Base-by-base conservation (phyloP, 2,888 invertebrate species). In the Cetonia aurata region DNA sequence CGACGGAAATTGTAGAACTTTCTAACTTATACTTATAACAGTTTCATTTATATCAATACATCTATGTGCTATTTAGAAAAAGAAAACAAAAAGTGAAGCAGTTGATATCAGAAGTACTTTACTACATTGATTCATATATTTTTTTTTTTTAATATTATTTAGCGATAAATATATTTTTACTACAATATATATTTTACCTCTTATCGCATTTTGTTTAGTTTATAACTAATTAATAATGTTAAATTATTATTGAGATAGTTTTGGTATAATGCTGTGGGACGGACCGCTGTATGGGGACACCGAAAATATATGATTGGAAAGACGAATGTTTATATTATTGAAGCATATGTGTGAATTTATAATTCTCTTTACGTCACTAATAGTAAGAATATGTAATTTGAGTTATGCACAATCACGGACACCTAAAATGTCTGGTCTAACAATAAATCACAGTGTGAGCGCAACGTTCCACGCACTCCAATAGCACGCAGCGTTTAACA, bases 1-100 rank as follows among this genome's bases (percentile, higher is more conserved):
- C 70, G 97, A 96, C 85, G 98, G 87, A 98, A 99, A 87, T 95
- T 94, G 87, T 96, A 95, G 87, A 80, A 74, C 75, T 9, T 4
- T 2, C 13, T 65, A 53, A 55, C 37, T 56, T 65, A 70, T 70
- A 66, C 66, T 70, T 50, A 59, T 25, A 60, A 8, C 13, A 33
- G 17, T 69, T 59, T 60, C 53, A 69, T 60, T 69, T 69, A 56
- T 68, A 55, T 48, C 31, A 33, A 17, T 56, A 42, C 17, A 42
- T 42, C 37, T 37, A 33, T 50, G 50, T 52, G 62, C 62, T 65
- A 52, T 65, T 31, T 33, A 19, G 13, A 25, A 13, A 33, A 31
- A 55, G n/a, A 33, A 55, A 6, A 25, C 19, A 25, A 19, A 31
- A n/a, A 46, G 60, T 17, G 17, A 3, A 48, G 44, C 10, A 56